Percentiles rank a stretch among this genome's conserved stretches.
These are phyloP conservation scores for Brachionus sp. DNA, from an alignment of 1,140 invertebrate species.

Conservation along the genomic window DNA sequence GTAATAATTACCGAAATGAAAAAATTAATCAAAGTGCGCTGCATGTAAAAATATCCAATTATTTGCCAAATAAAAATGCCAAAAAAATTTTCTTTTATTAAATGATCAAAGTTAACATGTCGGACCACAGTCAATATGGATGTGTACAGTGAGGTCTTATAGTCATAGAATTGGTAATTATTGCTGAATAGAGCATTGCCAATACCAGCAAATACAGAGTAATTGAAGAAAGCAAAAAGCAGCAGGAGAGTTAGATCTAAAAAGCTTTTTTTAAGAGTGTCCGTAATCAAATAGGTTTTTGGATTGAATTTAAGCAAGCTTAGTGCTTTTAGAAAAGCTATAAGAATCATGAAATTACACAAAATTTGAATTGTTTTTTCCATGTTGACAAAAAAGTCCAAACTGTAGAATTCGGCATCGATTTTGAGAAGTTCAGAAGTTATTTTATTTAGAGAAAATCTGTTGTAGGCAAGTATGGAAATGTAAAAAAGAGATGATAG, in stretches of 20 bases:
- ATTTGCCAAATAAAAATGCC: constrained; percentile 16
- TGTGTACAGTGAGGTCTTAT: neutral
- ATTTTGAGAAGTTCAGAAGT: neutral
- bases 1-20: constrained; percentile 18
- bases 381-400: neutral
- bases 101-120: neutral
- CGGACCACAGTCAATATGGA: neutral
- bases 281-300: constrained; percentile 24
- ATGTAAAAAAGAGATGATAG: neutral
- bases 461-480: neutral
- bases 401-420: neutral
- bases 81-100: neutral
- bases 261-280: neutral
- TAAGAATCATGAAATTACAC: constrained; percentile 26
- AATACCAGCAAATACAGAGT: neutral
- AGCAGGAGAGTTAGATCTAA: neutral
- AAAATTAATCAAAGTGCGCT: constrained; percentile 20
- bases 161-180: neutral
- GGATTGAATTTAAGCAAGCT: constrained; percentile 16
- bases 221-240: constrained; percentile 1
- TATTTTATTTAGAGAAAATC: neutral
- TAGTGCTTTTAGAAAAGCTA: constrained; percentile 22
- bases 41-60: constrained; percentile 4
- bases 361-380: constrained; percentile 20
- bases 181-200: neutral